Percentiles rank a stretch among this genome's conserved stretches.
Evolutionary conservation across 2,797 vertebrate species (phyloP).

Genomic region (Sylvilagus floridanus): DNA sequence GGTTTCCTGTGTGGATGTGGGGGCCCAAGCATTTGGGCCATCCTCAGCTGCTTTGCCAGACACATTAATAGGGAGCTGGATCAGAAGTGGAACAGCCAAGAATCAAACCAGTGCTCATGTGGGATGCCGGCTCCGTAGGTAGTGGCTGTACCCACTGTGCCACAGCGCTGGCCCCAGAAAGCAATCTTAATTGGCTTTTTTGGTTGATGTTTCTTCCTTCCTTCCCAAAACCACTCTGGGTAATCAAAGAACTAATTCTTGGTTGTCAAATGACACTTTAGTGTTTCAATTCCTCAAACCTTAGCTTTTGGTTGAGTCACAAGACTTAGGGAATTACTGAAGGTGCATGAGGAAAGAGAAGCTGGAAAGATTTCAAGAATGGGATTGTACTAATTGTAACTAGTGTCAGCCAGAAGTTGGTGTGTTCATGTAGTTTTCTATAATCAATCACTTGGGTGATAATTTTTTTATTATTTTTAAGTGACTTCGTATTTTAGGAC

Average conservation of each 20-base stretch:
- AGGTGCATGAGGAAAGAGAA: not conserved
- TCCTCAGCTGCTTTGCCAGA: too few relatives aligned
- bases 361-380: constrained; percentile 40
- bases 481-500: constrained; percentile 77
- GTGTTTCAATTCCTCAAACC: not conserved
- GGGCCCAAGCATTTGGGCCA: too few relatives aligned
- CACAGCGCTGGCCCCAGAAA: not conserved
- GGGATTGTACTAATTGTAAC: constrained; percentile 70
- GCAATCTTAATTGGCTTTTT: not conserved
- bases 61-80: too few relatives aligned
- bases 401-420: constrained; percentile 66
- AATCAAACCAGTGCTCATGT: too few relatives aligned
- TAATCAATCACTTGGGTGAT: constrained; percentile 68
- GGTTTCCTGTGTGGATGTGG: too few relatives aligned
- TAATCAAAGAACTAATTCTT: constrained; percentile 43
- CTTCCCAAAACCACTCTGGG: not conserved
- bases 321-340: constrained; percentile 39
- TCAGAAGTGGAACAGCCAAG: too few relatives aligned
- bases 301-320: constrained; percentile 23
- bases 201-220: not conserved
- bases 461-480: constrained; percentile 74
- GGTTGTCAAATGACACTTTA: constrained; percentile 36
- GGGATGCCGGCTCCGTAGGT: too few relatives aligned
- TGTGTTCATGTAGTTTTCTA: constrained; percentile 55
- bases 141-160: too few relatives aligned